A percentile compares a stretch with the other conserved stretches of the same genome.
Evolutionary conservation across 2,113 vertebrate genomes (phyloP).

Genomic region (Nannospalax galili): DNA sequence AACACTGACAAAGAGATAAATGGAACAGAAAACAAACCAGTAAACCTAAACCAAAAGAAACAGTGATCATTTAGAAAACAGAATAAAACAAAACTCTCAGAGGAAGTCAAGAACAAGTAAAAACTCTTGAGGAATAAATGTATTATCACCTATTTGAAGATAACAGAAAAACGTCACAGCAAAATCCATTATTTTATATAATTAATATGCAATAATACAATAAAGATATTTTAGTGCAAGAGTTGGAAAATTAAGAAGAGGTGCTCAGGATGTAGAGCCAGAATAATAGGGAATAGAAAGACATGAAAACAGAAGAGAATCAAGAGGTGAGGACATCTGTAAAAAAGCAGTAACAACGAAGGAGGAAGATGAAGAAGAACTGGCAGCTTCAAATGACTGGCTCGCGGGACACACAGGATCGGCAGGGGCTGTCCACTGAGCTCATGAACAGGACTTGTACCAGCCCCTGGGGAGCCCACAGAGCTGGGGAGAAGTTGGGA

Average conservation of each 20-base stretch:
- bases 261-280: not conserved
- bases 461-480: not conserved
- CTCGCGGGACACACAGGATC: not conserved
- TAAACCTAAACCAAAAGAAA: not conserved
- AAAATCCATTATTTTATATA: not conserved
- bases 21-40: not conserved
- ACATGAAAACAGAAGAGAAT: slow-evolving; percentile 13
- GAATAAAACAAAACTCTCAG: not conserved
- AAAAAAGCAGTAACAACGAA: not conserved
- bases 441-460: not conserved
- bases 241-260: slow-evolving; percentile 36
- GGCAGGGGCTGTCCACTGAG: not conserved
- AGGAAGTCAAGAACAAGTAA: slow-evolving; percentile 30
- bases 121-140: slow-evolving; percentile 48
- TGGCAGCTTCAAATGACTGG: not conserved
- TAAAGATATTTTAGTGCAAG: not conserved
- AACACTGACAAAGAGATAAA: not conserved
- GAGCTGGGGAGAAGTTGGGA: not conserved
- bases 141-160: not conserved
- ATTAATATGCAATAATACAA: not conserved
- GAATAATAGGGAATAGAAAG: slow-evolving; percentile 15
- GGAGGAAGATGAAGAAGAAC: not conserved
- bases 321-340: not conserved
- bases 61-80: slow-evolving; percentile 47
- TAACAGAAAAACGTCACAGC: not conserved